Conservation (phyloP, 2,888 invertebrate species). For the Cryptocephalus primarius region DNA sequence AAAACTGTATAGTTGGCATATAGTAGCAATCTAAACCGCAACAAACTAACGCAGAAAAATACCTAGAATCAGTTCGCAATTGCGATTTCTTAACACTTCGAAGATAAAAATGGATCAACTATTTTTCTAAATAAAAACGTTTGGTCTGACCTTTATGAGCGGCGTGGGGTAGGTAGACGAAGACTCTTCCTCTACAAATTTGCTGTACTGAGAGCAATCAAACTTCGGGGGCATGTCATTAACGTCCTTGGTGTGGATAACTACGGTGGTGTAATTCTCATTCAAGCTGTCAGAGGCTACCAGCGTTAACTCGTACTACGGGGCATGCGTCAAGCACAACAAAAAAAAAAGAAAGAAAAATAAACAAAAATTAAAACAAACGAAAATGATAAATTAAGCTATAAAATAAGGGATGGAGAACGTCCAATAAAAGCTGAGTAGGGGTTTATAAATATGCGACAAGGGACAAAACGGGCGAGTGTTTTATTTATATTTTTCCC, state of each 20-base stretch:
- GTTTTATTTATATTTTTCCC: too few species aligned
- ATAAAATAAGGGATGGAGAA: conserved; percentile 3
- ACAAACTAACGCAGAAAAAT: too few species aligned
- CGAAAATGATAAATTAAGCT: conserved; percentile 10
- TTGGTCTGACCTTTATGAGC: conserved; percentile 53
- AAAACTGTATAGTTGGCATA: too few species aligned
- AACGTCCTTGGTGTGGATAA: conserved; percentile 73
- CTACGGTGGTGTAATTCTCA: conserved; percentile 76
- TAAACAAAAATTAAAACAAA: conserved; percentile 8
- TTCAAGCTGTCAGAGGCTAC: conserved; percentile 84
- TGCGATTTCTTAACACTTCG: too few species aligned
- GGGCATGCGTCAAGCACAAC: conserved; percentile 39
- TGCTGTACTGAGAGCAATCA: conserved; percentile 58
- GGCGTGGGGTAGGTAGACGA: conserved; percentile 56
- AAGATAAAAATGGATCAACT: too few species aligned
- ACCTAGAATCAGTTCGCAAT: too few species aligned
- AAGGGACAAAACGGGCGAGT: not conserved
- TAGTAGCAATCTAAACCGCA: too few species aligned
- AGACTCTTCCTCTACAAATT: conserved; percentile 66
- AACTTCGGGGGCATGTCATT: conserved; percentile 84
- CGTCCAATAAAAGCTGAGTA: conserved; percentile 4
- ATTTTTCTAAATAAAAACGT: too few species aligned
- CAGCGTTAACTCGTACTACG: conserved; percentile 76
- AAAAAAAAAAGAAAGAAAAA: conserved; percentile 15
- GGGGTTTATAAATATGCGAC: not conserved